Evolutionary conservation across 2,797 vertebrate species (phyloP), one percentile per base, ranked within the genome.

Genomic region (Ciconia nigra): DNA sequence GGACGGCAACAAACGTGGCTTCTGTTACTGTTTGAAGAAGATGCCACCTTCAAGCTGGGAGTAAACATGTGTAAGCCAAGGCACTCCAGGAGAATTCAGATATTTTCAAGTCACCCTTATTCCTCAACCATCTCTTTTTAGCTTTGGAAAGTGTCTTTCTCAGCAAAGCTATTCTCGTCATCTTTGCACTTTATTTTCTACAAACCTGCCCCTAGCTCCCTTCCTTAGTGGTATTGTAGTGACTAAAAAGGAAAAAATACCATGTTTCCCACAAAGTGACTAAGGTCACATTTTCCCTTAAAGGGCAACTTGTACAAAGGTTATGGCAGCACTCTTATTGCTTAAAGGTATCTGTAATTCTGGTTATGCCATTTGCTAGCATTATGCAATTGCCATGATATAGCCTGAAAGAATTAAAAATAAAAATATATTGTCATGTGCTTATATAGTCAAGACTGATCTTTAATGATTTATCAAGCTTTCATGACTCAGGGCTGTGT

Each of bases 11-110:
- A 71, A 96, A 81, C 4, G 46, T 22, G 78, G 41, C 46, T 96
- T 92, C 79, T 89, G 74, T 92, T 69, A 58, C 77, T 42, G 24
- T 59, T 89, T 86, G 52, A 72, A 58, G 80, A 89, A 83, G 87
- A 57, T 74, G 72, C 80, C 78, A 93, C 83, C 42, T 95, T 96
- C 94, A 94, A 94, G 74, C 96, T 95, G 87, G 82, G 83, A 83
- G 62, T 22, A 87, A 96, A 63, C 11, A 52, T 2, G 1, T 11
- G 31, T 52, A 85, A 90, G 89, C 83, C 93, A 96, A 86, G 57
- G 57, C 71, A 69, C 73, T 29, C 73, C 86, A 84, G 85, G 88
- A 83, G 54, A 79, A 90, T 37, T 83, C 18, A 70, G 33, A 18
- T 89, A 83, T 82, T 91, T 90, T 83, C 65, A 63, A 78, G 73